These are phyloP conservation scores for Penaeus japonicus DNA, from an alignment of 1,140 invertebrate species.

Conservation along the genomic window DNA sequence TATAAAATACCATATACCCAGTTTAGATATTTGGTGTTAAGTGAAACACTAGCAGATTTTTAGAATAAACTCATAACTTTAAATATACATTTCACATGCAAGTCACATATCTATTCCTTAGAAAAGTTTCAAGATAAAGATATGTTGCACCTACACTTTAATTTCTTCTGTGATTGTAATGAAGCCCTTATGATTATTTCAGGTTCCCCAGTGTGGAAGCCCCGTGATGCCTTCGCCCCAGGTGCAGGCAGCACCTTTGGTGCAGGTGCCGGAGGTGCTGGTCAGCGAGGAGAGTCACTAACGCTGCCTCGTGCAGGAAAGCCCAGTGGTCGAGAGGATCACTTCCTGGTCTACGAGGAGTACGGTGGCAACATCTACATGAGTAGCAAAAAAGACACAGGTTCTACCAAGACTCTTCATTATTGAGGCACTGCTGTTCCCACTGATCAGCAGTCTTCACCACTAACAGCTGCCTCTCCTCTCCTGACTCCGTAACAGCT, in stretches of 20 bases:
- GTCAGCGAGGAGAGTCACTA: conserved; percentile 60
- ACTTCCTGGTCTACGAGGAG: conserved; percentile 61
- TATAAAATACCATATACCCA: too few species aligned
- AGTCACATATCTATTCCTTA: too few species aligned
- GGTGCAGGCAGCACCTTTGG: conserved; percentile 9
- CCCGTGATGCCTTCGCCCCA: conserved; percentile 72
- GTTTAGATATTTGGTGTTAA: too few species aligned
- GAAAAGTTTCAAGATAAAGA: too few species aligned
- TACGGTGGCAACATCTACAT: conserved; percentile 59
- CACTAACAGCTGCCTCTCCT: neutral
- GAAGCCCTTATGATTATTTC: conserved; percentile 68
- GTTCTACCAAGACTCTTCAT: conserved; percentile 51
- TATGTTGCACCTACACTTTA: too few species aligned
- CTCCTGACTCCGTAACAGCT: conserved; percentile 14
- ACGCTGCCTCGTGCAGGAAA: conserved; percentile 65
- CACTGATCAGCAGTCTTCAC: neutral
- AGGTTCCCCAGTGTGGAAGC: conserved; percentile 92
- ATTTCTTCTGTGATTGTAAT: too few species aligned
- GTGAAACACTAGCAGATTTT: too few species aligned
- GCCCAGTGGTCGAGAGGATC: conserved; percentile 58
- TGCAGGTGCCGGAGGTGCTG: conserved; percentile 31
- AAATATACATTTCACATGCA: too few species aligned
- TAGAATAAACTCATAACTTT: too few species aligned
- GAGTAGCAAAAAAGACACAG: conserved; percentile 51
- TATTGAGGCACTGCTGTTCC: conserved; percentile 28